phyloP scores from a whole-genome alignment of 2,888 invertebrate genomes.

The Scaptomyza reducta region DNA sequence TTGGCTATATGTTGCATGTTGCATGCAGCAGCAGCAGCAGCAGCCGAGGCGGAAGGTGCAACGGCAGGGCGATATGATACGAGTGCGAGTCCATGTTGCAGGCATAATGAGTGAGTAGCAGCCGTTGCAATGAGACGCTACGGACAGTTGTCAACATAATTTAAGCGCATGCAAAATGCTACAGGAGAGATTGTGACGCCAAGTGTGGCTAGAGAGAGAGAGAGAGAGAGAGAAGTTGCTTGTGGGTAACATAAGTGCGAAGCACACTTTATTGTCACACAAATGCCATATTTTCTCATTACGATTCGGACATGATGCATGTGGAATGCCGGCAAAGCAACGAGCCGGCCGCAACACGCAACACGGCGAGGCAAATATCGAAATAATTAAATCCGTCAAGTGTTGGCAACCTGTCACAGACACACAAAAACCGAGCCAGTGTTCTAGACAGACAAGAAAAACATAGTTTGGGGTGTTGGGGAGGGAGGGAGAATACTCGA shows the following conservation, averaged over 20 bases:
- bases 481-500: slow-evolving; percentile 12
- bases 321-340: slow-evolving; percentile 75
- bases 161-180: slow-evolving; percentile 80
- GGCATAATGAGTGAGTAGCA: slow-evolving; percentile 81
- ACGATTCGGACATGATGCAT: slow-evolving; percentile 83
- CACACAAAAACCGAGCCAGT: slow-evolving; percentile 11
- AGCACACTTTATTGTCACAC: slow-evolving; percentile 84
- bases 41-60: slow-evolving; percentile 39
- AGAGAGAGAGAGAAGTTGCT: slow-evolving; percentile 5
- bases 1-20: slow-evolving; percentile 47
- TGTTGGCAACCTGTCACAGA: slow-evolving; percentile 78
- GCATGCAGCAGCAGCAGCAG: slow-evolving; percentile 34
- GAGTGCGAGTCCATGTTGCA: slow-evolving; percentile 63
- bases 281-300: slow-evolving; percentile 84
- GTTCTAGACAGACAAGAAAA: slow-evolving; percentile 27
- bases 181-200: slow-evolving; percentile 41
- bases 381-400: slow-evolving; percentile 84
- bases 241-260: slow-evolving; percentile 83
- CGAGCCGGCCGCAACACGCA: slow-evolving; percentile 70
- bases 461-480: slow-evolving; percentile 6
- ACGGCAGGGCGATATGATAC: slow-evolving; percentile 78
- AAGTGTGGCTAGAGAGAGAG: not conserved
- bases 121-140: slow-evolving; percentile 72
- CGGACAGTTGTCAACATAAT: slow-evolving; percentile 82
- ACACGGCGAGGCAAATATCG: slow-evolving; percentile 68